Evolutionary conservation across 1,140 invertebrate species (phyloP).

Genomic region (Micrasema longulum): DNA sequence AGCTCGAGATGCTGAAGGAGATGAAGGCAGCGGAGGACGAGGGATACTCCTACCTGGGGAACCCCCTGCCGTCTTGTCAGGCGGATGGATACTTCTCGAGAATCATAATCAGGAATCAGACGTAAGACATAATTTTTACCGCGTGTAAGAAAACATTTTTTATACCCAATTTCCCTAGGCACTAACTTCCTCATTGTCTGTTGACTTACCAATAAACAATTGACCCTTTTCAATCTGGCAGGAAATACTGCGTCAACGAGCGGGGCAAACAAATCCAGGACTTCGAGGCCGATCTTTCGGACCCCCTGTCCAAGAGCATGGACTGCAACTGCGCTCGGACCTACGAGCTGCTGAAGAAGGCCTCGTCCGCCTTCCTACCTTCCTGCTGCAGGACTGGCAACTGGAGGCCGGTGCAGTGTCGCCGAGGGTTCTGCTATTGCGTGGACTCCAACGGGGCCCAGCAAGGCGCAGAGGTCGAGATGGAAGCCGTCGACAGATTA

Average conservation of each 20-base stretch:
- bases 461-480: slow-evolving; percentile 58
- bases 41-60: slow-evolving; percentile 61
- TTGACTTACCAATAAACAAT: background rate
- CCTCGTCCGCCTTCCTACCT: slow-evolving; percentile 62
- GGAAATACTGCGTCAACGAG: slow-evolving; percentile 69
- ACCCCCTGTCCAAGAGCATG: slow-evolving; percentile 62
- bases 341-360: slow-evolving; percentile 59
- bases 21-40: slow-evolving; percentile 58
- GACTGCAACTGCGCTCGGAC: slow-evolving; percentile 73
- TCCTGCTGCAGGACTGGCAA: slow-evolving; percentile 72
- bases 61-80: slow-evolving; percentile 62
- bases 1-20: slow-evolving; percentile 57
- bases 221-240: slow-evolving; percentile 54
- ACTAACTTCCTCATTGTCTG: background rate
- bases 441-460: slow-evolving; percentile 72
- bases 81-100: slow-evolving; percentile 68
- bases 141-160: background rate
- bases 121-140: background rate
- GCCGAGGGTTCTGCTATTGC: slow-evolving; percentile 70
- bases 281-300: slow-evolving; percentile 59
- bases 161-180: background rate
- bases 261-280: slow-evolving; percentile 63
- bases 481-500: slow-evolving; percentile 56
- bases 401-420: slow-evolving; percentile 70
- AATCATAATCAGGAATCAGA: slow-evolving; percentile 43